Evolutionary conservation across 2,113 vertebrate genomes (phyloP), one percentile per base, ranked within the genome.

Genomic region (Struthio camelus): DNA sequence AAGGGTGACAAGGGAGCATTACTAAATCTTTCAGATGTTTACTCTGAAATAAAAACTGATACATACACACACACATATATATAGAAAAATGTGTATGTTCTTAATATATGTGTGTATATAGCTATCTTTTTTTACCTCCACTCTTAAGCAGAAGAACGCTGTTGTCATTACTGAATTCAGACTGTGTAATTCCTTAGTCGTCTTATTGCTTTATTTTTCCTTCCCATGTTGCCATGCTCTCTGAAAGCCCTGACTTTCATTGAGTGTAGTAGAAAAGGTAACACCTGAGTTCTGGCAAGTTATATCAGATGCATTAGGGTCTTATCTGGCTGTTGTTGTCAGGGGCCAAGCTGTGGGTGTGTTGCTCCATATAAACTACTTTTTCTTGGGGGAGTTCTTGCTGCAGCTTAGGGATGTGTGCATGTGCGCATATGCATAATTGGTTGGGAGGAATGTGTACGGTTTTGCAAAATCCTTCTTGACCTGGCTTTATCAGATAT

Each of bases 271-370:
- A 11, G 38, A 46, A 15, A 75, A 84, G 78, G 23, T 51, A 44
- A 67, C 53, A 50, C 79, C 76, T 70, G 76, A 66, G 79, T 93
- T 53, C 66, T 87, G 88, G 36, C 79, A 80, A 23, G 58, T 16
- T 61, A 48, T 48, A 32, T 88, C 20, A 23, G 1, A n/a, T n/a
- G n/a, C 1, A 5, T 72, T 36, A 13, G 50, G 19, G 50, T 25
- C 53, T 50, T 87, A 59, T n/a, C 42, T 78, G 23, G 32, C 59
- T 15, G 2, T 16, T 80, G 66, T 62, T 90, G 36, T 48, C 4
- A 30, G 3, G 17, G 36, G n/a, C 48, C 48, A 56, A 71, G 51
- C 92, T 94, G 77, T 83, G 51, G 36, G 14, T 13, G 71, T 77
- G 58, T 79, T 85, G 61, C 42, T 87, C 36, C 10, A 2, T 4